A percentile compares a stretch with the other conserved stretches of the same genome.
phyloP scores from a whole-genome alignment of 2,888 invertebrate genomes.

The Folsomia candida region DNA sequence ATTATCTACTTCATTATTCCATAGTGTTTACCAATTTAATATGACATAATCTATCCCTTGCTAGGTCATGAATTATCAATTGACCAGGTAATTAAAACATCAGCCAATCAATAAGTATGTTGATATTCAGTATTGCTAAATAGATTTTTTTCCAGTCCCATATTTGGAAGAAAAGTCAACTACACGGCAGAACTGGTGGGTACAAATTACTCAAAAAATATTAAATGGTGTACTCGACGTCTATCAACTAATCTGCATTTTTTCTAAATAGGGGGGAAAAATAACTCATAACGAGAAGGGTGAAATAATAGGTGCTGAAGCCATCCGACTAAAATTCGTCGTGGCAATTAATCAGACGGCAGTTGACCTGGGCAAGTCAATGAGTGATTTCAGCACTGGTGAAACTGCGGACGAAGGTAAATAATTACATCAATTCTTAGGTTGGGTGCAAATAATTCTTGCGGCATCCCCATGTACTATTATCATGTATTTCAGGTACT shows the following conservation, averaged over 20 bases:
- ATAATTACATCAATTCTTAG: too few relatives aligned
- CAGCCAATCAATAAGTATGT: too few relatives aligned
- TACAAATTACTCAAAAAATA: too few relatives aligned
- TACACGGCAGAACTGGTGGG: slow-evolving; percentile 63
- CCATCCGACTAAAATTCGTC: slow-evolving; percentile 65
- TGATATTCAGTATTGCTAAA: not conserved
- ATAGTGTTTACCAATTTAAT: too few relatives aligned
- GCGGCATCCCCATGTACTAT: too few relatives aligned
- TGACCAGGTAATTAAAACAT: slow-evolving; percentile 54
- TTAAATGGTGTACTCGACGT: too few relatives aligned
- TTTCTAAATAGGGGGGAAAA: slow-evolving; percentile 64
- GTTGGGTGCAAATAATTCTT: too few relatives aligned
- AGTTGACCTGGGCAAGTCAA: slow-evolving; percentile 66
- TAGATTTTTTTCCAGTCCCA: slow-evolving; percentile 57
- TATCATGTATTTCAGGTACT: too few relatives aligned
- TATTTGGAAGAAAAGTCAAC: slow-evolving; percentile 65
- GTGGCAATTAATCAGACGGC: slow-evolving; percentile 61
- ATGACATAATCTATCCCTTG: too few relatives aligned
- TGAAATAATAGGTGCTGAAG: slow-evolving; percentile 63
- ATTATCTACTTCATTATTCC: too few relatives aligned
- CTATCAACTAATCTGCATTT: too few relatives aligned
- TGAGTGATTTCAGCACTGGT: slow-evolving; percentile 71
- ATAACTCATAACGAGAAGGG: slow-evolving; percentile 59
- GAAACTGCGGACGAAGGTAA: slow-evolving; percentile 67
- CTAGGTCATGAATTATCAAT: slow-evolving; percentile 63